phyloP scores from a whole-genome alignment of 1,140 invertebrate genomes.

The Bursaphelenchus mucronatus region DNA sequence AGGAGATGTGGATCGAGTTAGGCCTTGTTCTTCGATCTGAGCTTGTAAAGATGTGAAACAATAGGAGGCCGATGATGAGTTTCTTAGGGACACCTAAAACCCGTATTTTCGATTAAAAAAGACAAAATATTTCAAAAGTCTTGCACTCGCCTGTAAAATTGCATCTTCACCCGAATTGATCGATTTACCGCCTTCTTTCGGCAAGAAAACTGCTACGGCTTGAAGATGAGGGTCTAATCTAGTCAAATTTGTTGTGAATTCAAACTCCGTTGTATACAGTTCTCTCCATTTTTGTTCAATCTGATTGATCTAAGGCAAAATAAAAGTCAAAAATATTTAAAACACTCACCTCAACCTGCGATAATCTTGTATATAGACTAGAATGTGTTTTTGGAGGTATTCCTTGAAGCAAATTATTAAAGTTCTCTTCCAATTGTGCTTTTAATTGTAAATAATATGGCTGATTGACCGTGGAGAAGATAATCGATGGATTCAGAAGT shows the following conservation, averaged over 20 bases:
- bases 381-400: too few species aligned
- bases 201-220: background rate
- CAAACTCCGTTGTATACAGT: background rate
- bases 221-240: conserved; percentile 9
- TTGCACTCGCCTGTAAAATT: conserved; percentile 6
- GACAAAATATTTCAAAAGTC: background rate
- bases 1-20: background rate
- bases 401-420: too few species aligned
- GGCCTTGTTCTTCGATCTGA: conserved; percentile 1
- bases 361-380: too few species aligned
- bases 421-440: too few species aligned
- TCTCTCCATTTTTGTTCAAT: conserved; percentile 6
- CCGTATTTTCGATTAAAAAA: conserved; percentile 5
- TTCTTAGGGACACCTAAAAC: conserved; percentile 5
- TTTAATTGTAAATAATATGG: too few species aligned
- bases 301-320: background rate
- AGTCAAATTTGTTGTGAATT: conserved; percentile 16
- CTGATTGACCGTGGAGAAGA: background rate
- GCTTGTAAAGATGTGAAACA: conserved; percentile 4
- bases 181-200: background rate
- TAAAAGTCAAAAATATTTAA: too few species aligned
- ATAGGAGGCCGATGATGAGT: background rate
- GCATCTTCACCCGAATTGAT: conserved; percentile 2
- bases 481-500: conserved; percentile 9
- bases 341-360: too few species aligned